Evolutionary conservation across 2,113 vertebrate species (phyloP).

Genomic region (Jaculus jaculus): DNA sequence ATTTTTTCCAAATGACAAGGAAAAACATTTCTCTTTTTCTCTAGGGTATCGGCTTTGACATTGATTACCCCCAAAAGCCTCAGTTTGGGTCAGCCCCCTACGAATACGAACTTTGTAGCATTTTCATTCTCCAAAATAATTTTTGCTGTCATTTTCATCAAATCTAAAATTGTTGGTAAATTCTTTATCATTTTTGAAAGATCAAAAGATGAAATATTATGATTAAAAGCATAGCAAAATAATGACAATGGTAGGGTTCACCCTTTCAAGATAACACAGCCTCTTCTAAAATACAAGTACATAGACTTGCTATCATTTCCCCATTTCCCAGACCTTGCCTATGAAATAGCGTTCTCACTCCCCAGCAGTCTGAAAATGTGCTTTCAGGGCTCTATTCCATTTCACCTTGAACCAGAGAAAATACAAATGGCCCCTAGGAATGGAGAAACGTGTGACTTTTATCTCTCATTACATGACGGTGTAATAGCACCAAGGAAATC

Average conservation of each 20-base stretch:
- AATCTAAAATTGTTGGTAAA: not conserved
- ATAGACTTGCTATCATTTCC: not conserved
- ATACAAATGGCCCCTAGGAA: constrained; percentile 14
- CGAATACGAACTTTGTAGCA: not conserved
- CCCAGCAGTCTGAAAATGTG: not conserved
- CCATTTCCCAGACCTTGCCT: not conserved
- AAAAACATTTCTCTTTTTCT: too few relatives aligned
- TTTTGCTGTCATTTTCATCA: not conserved
- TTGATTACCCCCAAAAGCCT: too few relatives aligned
- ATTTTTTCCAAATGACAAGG: too few relatives aligned
- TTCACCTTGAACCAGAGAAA: constrained; percentile 29
- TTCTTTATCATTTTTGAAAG: not conserved
- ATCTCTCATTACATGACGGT: not conserved
- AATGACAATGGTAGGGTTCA: not conserved
- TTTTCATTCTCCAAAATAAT: not conserved
- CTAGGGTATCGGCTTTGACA: too few relatives aligned
- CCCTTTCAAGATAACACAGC: not conserved
- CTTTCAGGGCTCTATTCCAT: not conserved
- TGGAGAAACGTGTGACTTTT: not conserved
- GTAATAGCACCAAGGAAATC: not conserved
- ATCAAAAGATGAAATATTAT: not conserved
- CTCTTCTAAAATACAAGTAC: not conserved
- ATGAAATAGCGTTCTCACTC: not conserved
- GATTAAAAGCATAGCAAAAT: not conserved
- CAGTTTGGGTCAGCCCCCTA: not conserved